These are phyloP conservation scores for Hypomecis punctinalis DNA, from an alignment of 2,888 invertebrate genomes.

Conservation along the genomic window DNA sequence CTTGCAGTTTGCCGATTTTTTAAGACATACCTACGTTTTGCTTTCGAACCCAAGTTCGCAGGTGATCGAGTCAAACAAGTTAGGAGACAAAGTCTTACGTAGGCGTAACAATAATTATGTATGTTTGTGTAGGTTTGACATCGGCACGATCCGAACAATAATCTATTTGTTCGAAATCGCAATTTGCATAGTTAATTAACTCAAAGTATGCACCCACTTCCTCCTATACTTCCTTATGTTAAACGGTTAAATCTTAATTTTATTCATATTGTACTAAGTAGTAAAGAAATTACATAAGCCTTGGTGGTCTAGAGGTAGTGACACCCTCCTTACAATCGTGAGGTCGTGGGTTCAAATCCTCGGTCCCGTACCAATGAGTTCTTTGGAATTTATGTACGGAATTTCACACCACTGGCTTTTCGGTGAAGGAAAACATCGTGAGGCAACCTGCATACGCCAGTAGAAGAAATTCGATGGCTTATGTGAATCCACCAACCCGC, in stretches of 20 bases:
- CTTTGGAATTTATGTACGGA: no score
- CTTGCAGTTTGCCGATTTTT: no score
- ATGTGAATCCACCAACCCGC: no score
- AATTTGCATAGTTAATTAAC: conserved; percentile 47
- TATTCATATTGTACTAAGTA: neutral
- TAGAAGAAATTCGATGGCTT: no score
- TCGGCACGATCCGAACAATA: conserved; percentile 47
- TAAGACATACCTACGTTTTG: neutral
- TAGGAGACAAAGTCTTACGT: conserved; percentile 44
- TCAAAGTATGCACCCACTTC: neutral
- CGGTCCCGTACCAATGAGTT: no score
- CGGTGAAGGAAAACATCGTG: no score
- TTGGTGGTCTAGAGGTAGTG: no score
- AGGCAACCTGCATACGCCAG: no score
- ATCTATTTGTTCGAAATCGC: conserved; percentile 49
- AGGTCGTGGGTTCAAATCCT: no score
- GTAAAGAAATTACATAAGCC: no score
- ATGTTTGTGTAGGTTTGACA: conserved; percentile 48
- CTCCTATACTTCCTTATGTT: conserved; percentile 11
- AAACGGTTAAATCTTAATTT: neutral
- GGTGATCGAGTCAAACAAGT: conserved; percentile 41
- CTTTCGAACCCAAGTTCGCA: conserved; percentile 37
- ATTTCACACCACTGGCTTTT: no score
- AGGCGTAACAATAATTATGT: conserved; percentile 48
- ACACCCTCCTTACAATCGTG: no score